These are phyloP conservation scores for Drosophila watanabei DNA, from an alignment of 1,140 invertebrate species.

Conservation along the genomic window DNA sequence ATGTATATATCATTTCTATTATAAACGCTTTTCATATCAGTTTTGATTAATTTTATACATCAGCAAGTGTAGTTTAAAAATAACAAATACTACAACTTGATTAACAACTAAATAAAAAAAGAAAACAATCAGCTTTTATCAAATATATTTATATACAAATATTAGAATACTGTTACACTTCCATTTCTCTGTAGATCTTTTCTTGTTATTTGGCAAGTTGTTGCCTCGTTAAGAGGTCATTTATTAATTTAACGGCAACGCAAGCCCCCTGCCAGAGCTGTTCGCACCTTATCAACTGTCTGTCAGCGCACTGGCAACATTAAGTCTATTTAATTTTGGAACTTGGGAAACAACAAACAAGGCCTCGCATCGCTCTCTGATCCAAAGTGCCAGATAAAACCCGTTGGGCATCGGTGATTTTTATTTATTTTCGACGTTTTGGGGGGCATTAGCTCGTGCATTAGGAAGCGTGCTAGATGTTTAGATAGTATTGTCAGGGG, in stretches of 20 bases:
- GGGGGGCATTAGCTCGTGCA: conserved; percentile 8
- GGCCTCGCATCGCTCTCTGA: conserved; percentile 5
- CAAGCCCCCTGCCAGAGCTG: neutral
- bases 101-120: no score
- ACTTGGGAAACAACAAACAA: conserved; percentile 22
- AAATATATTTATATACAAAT: neutral
- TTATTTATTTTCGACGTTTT: conserved; percentile 6
- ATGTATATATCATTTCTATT: no score
- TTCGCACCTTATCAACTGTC: conserved; percentile 31
- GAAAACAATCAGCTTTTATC: neutral
- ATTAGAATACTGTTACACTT: neutral
- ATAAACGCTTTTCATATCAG: no score
- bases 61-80: no score
- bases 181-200: neutral
- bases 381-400: conserved; percentile 36
- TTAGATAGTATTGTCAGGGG: conserved; percentile 17
- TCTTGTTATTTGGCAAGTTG: neutral
- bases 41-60: no score
- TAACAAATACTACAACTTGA: no score
- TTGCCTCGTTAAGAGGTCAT: conserved; percentile 5
- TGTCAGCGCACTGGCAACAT: conserved; percentile 15
- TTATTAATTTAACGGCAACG: conserved; percentile 5
- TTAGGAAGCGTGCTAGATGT: conserved; percentile 28
- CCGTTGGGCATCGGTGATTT: conserved; percentile 36
- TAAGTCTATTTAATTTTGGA: conserved; percentile 16